A percentile compares a stretch with the other conserved stretches of the same genome.
Evolutionary conservation across 2,797 vertebrate genomes (phyloP).

Genomic region (Brotula barbata): DNA sequence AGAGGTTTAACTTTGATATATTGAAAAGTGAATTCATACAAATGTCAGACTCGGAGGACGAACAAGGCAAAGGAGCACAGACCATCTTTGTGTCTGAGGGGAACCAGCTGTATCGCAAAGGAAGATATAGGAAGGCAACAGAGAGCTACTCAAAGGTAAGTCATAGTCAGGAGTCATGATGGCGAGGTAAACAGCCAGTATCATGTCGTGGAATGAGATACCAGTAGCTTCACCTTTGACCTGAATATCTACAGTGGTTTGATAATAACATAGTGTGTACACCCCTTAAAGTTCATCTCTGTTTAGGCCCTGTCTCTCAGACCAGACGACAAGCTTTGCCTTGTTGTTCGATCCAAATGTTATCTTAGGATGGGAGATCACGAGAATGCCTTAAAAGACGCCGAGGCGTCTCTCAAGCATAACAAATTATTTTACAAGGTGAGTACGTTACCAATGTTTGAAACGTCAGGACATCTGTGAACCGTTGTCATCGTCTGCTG

Average conservation of each 20-base stretch:
- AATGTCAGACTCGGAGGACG: slow-evolving; percentile 66
- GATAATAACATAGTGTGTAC: too few relatives aligned
- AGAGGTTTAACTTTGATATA: background rate
- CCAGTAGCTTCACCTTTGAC: too few relatives aligned
- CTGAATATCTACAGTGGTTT: too few relatives aligned
- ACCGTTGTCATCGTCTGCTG: too few relatives aligned
- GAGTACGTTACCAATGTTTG: too few relatives aligned
- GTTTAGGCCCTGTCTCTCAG: slow-evolving; percentile 85
- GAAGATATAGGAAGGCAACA: slow-evolving; percentile 81
- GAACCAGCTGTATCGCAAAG: slow-evolving; percentile 76
- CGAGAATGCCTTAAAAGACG: slow-evolving; percentile 83
- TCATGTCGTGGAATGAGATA: too few relatives aligned
- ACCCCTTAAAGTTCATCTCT: too few relatives aligned
- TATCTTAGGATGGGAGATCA: slow-evolving; percentile 83
- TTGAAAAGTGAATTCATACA: background rate
- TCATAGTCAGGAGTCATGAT: background rate
- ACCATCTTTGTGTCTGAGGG: slow-evolving; percentile 82
- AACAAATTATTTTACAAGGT: slow-evolving; percentile 86
- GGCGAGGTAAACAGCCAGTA: too few relatives aligned
- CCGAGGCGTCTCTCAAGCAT: slow-evolving; percentile 83
- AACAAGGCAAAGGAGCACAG: slow-evolving; percentile 43
- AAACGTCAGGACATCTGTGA: too few relatives aligned
- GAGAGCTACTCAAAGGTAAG: slow-evolving; percentile 85
- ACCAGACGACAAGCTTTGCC: slow-evolving; percentile 80
- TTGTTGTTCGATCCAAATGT: slow-evolving; percentile 87